phyloP scores from a whole-genome alignment of 2,113 vertebrate genomes.

The Aptenodytes patagonicus region DNA sequence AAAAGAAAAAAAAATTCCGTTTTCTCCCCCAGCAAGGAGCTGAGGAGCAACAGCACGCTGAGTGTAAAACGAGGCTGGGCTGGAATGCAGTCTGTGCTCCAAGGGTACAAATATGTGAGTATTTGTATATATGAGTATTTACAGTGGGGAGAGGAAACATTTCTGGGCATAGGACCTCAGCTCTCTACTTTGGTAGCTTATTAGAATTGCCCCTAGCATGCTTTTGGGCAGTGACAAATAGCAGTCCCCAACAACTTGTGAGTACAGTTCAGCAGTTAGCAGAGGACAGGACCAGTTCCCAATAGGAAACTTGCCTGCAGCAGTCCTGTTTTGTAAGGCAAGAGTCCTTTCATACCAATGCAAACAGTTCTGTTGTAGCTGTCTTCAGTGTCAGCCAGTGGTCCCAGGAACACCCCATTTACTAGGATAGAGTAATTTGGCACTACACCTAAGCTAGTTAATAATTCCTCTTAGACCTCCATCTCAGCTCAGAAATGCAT shows the following conservation, averaged over 20 bases:
- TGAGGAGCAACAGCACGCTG: neutral
- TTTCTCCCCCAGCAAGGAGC: neutral
- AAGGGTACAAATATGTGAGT: neutral
- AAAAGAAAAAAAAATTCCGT: neutral
- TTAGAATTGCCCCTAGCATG: neutral
- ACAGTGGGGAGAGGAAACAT: neutral
- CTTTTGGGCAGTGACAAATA: neutral
- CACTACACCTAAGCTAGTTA: neutral
- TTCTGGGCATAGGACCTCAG: neutral
- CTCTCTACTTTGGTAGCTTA: neutral
- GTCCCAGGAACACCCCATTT: neutral
- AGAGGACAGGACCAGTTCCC: neutral
- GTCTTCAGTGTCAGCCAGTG: neutral
- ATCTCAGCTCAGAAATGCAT: neutral
- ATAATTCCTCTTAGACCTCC: neutral
- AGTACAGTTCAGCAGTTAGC: neutral
- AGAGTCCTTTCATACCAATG: neutral
- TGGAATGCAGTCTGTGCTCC: neutral
- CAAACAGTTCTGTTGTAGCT: neutral
- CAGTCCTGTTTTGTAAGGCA: neutral
- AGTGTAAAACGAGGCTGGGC: neutral
- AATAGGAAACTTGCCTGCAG: neutral
- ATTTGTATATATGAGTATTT: too few relatives aligned
- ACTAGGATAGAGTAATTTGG: neutral
- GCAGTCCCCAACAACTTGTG: neutral